These are phyloP conservation scores for Xylocampa areola DNA, from an alignment of 2,888 invertebrate genomes.

Conservation along the genomic window DNA sequence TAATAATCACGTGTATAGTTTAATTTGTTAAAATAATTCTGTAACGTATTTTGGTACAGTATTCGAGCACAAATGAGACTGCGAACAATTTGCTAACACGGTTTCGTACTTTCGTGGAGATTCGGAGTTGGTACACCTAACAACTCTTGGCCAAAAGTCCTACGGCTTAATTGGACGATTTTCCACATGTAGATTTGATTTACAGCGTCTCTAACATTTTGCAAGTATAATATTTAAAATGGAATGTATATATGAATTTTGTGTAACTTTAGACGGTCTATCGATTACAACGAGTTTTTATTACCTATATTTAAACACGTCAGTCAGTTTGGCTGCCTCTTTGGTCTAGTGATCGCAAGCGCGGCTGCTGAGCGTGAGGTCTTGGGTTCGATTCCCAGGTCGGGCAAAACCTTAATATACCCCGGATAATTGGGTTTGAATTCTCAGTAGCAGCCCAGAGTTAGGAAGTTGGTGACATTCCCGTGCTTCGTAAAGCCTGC, in stretches of 20 bases:
- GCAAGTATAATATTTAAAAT: conserved; percentile 24
- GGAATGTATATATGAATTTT: conserved; percentile 2
- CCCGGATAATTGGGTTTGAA: too few relatives aligned
- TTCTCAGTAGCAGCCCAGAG: too few relatives aligned
- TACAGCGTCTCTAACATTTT: conserved; percentile 31
- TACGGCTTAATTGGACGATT: conserved; percentile 50
- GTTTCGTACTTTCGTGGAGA: conserved; percentile 64
- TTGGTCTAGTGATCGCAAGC: too few relatives aligned
- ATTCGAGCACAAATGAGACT: conserved; percentile 37
- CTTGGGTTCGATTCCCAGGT: too few relatives aligned
- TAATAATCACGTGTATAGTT: conserved; percentile 44
- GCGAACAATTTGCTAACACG: conserved; percentile 65
- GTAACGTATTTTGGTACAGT: conserved; percentile 37
- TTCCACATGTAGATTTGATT: conserved; percentile 46
- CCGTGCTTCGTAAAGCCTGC: too few relatives aligned
- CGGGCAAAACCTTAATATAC: too few relatives aligned
- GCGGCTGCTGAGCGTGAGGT: too few relatives aligned
- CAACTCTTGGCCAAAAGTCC: conserved; percentile 62
- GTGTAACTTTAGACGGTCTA: neutral
- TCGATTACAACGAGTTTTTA: too few relatives aligned
- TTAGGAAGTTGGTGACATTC: too few relatives aligned
- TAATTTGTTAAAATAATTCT: conserved; percentile 47
- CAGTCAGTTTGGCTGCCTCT: too few relatives aligned
- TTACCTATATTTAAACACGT: too few relatives aligned
- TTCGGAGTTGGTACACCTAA: conserved; percentile 59